Percentiles rank a stretch among this genome's conserved stretches.
These are phyloP conservation scores for Drosophila atroscutellata DNA, from an alignment of 2,888 invertebrate species.

Conservation along the genomic window DNA sequence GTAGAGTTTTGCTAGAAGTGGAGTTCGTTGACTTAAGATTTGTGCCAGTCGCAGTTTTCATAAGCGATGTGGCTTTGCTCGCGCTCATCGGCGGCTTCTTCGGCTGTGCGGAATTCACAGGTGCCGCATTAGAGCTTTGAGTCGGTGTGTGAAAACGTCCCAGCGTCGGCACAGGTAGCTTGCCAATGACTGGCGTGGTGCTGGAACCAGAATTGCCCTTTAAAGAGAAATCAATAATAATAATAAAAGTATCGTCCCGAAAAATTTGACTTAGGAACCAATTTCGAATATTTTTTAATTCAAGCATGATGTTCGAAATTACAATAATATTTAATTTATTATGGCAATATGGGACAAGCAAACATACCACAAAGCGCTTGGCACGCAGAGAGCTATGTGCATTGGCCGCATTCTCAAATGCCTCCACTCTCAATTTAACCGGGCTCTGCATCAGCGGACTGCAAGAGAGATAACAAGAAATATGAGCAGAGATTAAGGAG, in stretches of 20 bases:
- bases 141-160: constrained; percentile 83
- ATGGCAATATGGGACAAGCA: not conserved
- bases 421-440: constrained; percentile 87
- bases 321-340: not conserved
- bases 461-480: constrained; percentile 73
- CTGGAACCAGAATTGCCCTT: constrained; percentile 33
- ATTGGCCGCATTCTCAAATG: constrained; percentile 86
- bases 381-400: constrained; percentile 61
- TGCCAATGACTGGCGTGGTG: constrained; percentile 81
- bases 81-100: constrained; percentile 82
- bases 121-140: constrained; percentile 64
- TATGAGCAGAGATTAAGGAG: not conserved
- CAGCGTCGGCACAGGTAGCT: constrained; percentile 67
- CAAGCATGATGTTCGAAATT: not conserved
- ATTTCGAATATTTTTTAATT: not conserved
- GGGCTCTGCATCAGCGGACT: constrained; percentile 87
- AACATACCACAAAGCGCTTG: constrained; percentile 73
- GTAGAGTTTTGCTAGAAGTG: constrained; percentile 68
- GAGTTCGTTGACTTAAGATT: constrained; percentile 65
- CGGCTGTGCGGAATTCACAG: constrained; percentile 55
- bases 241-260: not conserved
- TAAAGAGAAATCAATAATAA: not conserved
- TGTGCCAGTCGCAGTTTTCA: constrained; percentile 66
- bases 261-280: not conserved
- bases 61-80: constrained; percentile 73